Conservation (phyloP, 2,113 vertebrate species). For the Syrmaticus mikado region DNA sequence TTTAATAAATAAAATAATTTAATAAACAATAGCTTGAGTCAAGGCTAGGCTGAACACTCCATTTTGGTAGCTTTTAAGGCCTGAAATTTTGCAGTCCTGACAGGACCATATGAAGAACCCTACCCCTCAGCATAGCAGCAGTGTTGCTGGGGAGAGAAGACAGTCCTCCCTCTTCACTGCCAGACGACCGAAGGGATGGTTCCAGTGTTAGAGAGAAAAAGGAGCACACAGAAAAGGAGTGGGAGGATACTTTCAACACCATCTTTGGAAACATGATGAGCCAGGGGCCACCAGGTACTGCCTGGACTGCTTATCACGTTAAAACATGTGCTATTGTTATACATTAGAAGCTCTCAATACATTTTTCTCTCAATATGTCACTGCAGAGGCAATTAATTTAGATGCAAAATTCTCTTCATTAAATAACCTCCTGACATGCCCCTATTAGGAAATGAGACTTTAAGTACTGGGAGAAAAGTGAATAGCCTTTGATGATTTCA, state of each 20-base stretch:
- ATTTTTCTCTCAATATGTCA: neutral
- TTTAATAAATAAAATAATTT: too few species aligned
- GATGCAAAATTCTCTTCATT: neutral
- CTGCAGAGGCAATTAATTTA: neutral
- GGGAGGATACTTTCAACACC: neutral
- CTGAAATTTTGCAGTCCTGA: neutral
- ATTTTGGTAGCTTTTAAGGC: neutral
- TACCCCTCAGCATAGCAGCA: neutral
- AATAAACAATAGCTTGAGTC: neutral
- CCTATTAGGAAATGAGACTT: neutral
- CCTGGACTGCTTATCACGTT: neutral
- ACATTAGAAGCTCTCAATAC: fast-evolving
- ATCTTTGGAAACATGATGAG: neutral
- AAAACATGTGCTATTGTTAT: neutral
- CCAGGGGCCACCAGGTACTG: neutral
- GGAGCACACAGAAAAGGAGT: neutral
- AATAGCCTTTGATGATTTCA: neutral
- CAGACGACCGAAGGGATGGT: neutral
- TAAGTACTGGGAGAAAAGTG: neutral
- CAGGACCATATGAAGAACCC: neutral
- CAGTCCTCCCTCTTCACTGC: neutral
- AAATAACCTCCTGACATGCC: neutral
- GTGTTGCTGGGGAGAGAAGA: neutral
- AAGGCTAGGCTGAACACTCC: neutral
- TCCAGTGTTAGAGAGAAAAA: neutral